These are phyloP conservation scores for Pampusana beccarii DNA, from an alignment of 2,113 vertebrate genomes.

Conservation along the genomic window DNA sequence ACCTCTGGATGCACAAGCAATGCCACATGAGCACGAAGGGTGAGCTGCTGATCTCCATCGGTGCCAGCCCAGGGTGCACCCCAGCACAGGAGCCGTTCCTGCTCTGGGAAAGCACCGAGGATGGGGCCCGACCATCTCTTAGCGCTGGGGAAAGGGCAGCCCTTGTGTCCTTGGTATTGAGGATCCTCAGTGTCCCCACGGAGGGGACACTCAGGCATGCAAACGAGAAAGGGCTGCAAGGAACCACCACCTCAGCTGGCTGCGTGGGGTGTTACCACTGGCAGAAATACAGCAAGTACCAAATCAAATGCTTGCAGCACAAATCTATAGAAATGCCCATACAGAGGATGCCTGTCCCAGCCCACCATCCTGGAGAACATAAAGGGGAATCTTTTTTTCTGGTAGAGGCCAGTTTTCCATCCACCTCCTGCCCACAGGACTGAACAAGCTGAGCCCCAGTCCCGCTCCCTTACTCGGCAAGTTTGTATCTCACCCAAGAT, in stretches of 20 bases:
- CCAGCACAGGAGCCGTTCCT: background rate
- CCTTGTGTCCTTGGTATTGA: background rate
- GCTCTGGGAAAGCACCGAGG: background rate
- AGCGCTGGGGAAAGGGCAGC: background rate
- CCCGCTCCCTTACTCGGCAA: background rate
- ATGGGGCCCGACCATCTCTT: background rate
- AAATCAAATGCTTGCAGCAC: background rate
- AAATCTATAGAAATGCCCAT: background rate
- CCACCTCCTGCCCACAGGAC: background rate
- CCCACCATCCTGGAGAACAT: background rate
- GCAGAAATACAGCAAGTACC: background rate
- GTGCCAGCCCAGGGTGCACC: background rate
- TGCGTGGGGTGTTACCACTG: accelerated
- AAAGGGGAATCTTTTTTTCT: background rate
- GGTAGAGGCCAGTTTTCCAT: background rate
- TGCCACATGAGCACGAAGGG: accelerated
- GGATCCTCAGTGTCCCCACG: background rate
- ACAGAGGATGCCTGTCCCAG: background rate
- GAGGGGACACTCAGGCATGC: background rate
- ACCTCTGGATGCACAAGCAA: background rate
- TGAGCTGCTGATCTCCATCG: background rate
- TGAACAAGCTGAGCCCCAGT: background rate
- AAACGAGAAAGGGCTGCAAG: accelerated
- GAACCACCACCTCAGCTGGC: background rate
- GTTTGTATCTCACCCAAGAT: background rate